These are phyloP conservation scores for Typhlichthys subterraneus DNA, from an alignment of 2,797 vertebrate genomes.

Conservation along the genomic window DNA sequence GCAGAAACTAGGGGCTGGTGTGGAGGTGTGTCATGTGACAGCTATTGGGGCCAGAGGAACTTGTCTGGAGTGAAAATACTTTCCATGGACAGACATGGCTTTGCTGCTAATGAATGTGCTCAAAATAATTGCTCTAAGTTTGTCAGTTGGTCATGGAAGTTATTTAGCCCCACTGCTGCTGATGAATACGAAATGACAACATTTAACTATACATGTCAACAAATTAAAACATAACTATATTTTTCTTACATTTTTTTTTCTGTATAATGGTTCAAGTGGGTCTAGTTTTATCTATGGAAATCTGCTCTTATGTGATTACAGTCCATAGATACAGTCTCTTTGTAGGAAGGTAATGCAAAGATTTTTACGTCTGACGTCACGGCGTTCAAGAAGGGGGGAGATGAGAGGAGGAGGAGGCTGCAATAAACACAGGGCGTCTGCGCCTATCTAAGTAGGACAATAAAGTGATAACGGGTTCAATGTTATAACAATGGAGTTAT, in stretches of 20 bases:
- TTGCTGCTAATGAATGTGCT: constrained; percentile 16
- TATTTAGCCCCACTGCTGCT: background rate
- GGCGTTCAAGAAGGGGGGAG: constrained; percentile 58
- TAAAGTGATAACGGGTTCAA: constrained; percentile 77
- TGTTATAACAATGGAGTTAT: constrained; percentile 78
- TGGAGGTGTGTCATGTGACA: constrained; percentile 93
- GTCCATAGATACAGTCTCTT: constrained; percentile 27
- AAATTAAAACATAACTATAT: background rate
- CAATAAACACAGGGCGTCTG: constrained; percentile 84
- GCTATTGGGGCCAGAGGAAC: constrained; percentile 83
- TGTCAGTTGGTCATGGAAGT: constrained; percentile 10
- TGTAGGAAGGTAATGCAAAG: constrained; percentile 40
- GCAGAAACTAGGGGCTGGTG: constrained; percentile 84
- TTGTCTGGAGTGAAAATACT: constrained; percentile 59
- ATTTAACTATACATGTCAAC: too few species aligned
- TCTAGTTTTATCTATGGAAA: background rate
- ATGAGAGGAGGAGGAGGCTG: constrained; percentile 60
- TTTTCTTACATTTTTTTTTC: background rate
- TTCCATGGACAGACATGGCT: constrained; percentile 20
- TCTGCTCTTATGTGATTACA: constrained; percentile 11
- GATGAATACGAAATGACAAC: constrained; percentile 1
- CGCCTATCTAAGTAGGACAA: constrained; percentile 81
- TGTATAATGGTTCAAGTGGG: background rate
- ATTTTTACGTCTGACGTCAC: constrained; percentile 74
- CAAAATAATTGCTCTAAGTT: constrained; percentile 2